Conservation (phyloP, 2,113 vertebrate genomes). For the Hypocryptadius cinnamomeus region DNA sequence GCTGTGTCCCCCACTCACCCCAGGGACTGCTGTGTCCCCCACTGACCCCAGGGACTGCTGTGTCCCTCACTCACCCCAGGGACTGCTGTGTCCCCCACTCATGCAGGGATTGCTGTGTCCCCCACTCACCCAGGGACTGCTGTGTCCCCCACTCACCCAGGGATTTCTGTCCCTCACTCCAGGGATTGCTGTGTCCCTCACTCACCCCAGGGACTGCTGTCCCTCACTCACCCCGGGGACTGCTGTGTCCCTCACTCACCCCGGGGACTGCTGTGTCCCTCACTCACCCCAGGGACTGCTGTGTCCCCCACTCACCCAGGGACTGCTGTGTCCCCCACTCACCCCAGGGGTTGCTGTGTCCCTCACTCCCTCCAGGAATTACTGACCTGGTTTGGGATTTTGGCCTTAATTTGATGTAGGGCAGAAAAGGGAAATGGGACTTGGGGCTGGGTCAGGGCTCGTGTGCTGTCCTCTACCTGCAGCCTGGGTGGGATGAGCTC, state of each 20-base stretch:
- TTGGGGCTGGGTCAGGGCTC: not conserved
- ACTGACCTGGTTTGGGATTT: not conserved
- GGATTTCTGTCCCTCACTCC: not conserved
- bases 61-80: not conserved
- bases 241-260: not conserved
- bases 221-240: not conserved
- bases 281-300: not conserved
- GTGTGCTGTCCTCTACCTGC: not conserved
- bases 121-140: not conserved
- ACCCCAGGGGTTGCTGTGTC: not conserved
- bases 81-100: not conserved
- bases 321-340: not conserved
- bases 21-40: too few species aligned
- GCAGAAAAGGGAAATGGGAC: not conserved
- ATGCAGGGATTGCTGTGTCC: not conserved
- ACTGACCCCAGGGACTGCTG: not conserved
- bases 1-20: not conserved
- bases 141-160: not conserved
- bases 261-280: not conserved
- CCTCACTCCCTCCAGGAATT: not conserved
- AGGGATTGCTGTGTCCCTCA: not conserved
- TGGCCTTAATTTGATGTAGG: not conserved
- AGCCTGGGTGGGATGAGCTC: not conserved
- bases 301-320: not conserved
- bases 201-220: not conserved